A percentile compares a stretch with the other conserved stretches of the same genome.
phyloP scores from a whole-genome alignment of 2,797 vertebrate genomes.

The Aulostomus chinensis region DNA sequence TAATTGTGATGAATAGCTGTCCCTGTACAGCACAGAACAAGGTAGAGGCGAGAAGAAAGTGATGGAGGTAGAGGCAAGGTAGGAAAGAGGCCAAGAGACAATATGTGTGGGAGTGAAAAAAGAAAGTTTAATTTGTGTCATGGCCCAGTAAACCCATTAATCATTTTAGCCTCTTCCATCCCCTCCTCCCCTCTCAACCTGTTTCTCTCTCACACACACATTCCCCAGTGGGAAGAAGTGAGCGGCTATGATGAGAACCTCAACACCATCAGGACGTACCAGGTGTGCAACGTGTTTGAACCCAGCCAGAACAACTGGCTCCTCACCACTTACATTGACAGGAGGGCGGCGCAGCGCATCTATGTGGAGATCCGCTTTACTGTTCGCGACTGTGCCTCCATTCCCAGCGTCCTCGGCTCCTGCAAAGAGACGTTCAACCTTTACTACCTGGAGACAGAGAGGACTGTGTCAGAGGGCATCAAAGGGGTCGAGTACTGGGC shows the following conservation, averaged over 20 bases:
- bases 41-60: too few species aligned
- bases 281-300: slow-evolving; percentile 98
- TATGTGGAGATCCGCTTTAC: slow-evolving; percentile 98
- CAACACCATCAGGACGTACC: slow-evolving; percentile 97
- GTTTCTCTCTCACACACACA: not conserved
- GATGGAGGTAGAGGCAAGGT: too few species aligned
- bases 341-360: slow-evolving; percentile 92
- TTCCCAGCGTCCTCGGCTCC: slow-evolving; percentile 95
- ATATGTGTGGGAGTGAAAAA: slow-evolving; percentile 41
- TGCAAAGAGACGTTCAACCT: slow-evolving; percentile 99
- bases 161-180: slow-evolving; percentile 43
- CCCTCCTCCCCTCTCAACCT: slow-evolving; percentile 19
- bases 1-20: slow-evolving; percentile 74
- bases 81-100: slow-evolving; percentile 25
- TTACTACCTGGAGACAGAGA: slow-evolving; percentile 96
- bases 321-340: slow-evolving; percentile 93
- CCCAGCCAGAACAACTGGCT: slow-evolving; percentile 99
- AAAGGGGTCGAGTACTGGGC: slow-evolving; percentile 92
- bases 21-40: slow-evolving; percentile 49
- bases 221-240: slow-evolving; percentile 95
- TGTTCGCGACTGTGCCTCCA: slow-evolving; percentile 96
- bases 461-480: slow-evolving; percentile 83
- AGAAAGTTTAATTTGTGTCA: slow-evolving; percentile 72
- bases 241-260: slow-evolving; percentile 98
- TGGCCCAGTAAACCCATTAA: slow-evolving; percentile 65